These are phyloP conservation scores for Chroicocephalus ridibundus DNA, from an alignment of 2,113 vertebrate species.

Conservation along the genomic window DNA sequence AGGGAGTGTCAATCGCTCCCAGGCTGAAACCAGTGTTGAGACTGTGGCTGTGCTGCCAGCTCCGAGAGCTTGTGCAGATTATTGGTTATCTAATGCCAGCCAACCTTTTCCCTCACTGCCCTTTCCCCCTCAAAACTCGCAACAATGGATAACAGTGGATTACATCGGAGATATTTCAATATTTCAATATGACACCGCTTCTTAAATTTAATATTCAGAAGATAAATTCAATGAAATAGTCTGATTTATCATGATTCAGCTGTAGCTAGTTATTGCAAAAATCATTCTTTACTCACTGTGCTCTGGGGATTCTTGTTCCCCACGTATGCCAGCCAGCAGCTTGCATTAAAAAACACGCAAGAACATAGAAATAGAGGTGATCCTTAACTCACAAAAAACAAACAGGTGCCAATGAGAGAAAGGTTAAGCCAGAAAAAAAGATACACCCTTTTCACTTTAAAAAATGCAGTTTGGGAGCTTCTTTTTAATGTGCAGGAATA, in stretches of 20 bases:
- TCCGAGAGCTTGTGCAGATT: background rate
- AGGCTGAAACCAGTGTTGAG: conserved; percentile 29
- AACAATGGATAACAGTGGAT: conserved; percentile 27
- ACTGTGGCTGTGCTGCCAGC: background rate
- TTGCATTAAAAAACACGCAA: background rate
- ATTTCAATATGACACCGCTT: conserved; percentile 51
- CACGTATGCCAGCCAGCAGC: background rate
- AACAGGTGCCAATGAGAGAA: background rate
- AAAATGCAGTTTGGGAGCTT: background rate
- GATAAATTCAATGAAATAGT: conserved; percentile 50
- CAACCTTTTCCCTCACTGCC: conserved; percentile 19
- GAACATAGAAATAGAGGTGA: background rate
- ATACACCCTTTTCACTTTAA: background rate
- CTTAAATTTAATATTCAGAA: conserved; percentile 58
- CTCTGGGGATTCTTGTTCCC: background rate
- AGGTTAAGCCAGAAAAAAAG: background rate
- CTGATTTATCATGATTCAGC: conserved; percentile 59
- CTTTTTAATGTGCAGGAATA: background rate
- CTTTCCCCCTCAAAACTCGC: conserved; percentile 1
- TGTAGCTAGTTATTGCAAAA: conserved; percentile 15
- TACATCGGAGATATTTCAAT: conserved; percentile 30
- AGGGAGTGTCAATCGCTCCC: conserved; percentile 44
- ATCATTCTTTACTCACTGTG: conserved; percentile 10
- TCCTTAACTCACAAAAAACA: background rate
- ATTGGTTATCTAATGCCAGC: conserved; percentile 1